Percentiles rank a stretch among this genome's conserved stretches.
phyloP scores from a whole-genome alignment of 2,888 invertebrate species.

The Sinohyriopsis cumingii region DNA sequence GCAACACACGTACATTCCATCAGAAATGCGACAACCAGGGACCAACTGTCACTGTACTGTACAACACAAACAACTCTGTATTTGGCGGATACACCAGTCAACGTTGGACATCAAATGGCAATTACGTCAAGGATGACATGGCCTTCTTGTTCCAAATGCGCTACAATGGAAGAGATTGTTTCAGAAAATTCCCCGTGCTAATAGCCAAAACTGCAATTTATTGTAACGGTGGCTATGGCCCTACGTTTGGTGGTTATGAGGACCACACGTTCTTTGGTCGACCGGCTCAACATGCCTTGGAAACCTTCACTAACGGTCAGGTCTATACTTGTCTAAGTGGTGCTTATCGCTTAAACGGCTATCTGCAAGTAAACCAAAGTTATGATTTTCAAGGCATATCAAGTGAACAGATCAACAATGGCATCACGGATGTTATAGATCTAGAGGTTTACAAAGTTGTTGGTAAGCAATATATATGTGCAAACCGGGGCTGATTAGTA shows the following conservation, averaged over 20 bases:
- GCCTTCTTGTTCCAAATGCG: slow-evolving; percentile 27
- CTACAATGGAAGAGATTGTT: slow-evolving; percentile 11
- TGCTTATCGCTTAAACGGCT: too few species aligned
- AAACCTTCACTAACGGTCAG: slow-evolving; percentile 7
- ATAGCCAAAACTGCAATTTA: background rate
- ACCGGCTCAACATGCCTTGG: slow-evolving; percentile 5
- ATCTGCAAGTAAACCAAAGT: too few species aligned
- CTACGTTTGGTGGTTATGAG: slow-evolving; percentile 17
- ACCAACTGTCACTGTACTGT: slow-evolving; percentile 20
- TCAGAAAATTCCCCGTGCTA: slow-evolving; percentile 13
- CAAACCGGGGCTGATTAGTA: too few species aligned
- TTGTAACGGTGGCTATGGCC: slow-evolving; percentile 10
- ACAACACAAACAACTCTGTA: slow-evolving; percentile 20
- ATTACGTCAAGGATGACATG: slow-evolving; percentile 3
- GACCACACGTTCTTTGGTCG: too few species aligned
- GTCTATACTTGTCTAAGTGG: too few species aligned
- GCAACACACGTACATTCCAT: slow-evolving; percentile 11
- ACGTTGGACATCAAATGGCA: slow-evolving; percentile 8
- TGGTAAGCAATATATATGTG: too few species aligned
- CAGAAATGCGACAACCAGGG: slow-evolving; percentile 26
- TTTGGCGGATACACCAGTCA: slow-evolving; percentile 23
- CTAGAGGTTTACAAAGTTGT: too few species aligned
- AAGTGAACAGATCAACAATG: too few species aligned
- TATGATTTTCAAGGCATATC: too few species aligned
- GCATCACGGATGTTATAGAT: too few species aligned